These are phyloP conservation scores for Empidonax traillii DNA, from an alignment of 2,113 vertebrate genomes.

Conservation along the genomic window DNA sequence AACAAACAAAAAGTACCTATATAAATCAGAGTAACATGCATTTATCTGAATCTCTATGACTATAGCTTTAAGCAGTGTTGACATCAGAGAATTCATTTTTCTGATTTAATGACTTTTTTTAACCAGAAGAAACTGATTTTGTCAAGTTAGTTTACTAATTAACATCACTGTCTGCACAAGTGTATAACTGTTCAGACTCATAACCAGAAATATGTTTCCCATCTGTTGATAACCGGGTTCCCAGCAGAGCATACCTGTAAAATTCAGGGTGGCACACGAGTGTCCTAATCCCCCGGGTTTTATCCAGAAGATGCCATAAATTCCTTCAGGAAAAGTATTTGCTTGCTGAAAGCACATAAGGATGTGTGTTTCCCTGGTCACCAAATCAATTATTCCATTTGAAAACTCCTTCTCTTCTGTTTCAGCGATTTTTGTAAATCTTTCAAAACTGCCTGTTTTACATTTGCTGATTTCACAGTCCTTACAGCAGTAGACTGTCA, in stretches of 20 bases:
- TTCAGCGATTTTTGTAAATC: rapidly evolving
- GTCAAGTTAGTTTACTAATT: not conserved
- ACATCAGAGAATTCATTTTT: not conserved
- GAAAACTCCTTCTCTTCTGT: rapidly evolving
- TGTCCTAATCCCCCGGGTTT: rapidly evolving
- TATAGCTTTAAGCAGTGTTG: not conserved
- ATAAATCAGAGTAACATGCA: not conserved
- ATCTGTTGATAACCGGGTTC: not conserved
- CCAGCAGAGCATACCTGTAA: not conserved
- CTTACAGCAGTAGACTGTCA: not conserved
- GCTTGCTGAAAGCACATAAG: not conserved
- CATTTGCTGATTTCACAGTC: rapidly evolving
- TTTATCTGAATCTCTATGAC: not conserved
- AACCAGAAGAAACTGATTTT: not conserved
- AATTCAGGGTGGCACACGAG: not conserved
- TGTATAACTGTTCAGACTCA: not conserved
- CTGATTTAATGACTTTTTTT: not conserved
- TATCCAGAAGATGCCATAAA: not conserved
- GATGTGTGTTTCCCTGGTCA: rapidly evolving
- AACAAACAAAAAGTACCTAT: not conserved
- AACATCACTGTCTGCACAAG: not conserved
- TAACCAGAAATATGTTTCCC: not conserved
- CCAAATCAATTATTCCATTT: rapidly evolving
- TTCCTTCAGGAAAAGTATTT: rapidly evolving
- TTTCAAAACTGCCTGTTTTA: rapidly evolving